Conservation (phyloP, 2,113 vertebrate genomes). For the Oryzias woworae region DNA sequence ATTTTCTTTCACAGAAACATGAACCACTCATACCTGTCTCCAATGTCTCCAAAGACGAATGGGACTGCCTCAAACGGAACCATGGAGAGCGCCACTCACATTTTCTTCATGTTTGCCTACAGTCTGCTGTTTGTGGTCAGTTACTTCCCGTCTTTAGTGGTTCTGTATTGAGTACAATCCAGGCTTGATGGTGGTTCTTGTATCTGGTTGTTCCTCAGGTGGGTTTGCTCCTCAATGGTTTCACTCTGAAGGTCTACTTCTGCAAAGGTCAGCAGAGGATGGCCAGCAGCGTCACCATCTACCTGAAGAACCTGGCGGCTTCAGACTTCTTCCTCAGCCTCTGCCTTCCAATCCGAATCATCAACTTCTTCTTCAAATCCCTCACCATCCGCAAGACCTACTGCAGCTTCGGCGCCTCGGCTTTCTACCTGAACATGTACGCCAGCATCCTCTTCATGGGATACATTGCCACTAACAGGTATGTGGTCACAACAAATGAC, state of each 20-base stretch:
- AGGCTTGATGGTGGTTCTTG: not conserved
- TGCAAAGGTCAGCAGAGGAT: conserved; percentile 14
- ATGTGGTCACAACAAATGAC: not conserved
- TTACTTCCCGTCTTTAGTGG: not conserved
- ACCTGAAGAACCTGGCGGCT: conserved; percentile 73
- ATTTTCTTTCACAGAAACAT: no score
- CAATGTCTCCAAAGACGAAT: not conserved
- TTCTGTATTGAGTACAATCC: no score
- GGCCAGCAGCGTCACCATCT: conserved; percentile 64
- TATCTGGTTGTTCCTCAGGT: conserved; percentile 21
- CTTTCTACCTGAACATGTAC: conserved; percentile 79
- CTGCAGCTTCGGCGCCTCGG: conserved; percentile 62
- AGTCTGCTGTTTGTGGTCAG: conserved; percentile 61
- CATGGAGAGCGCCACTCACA: conserved; percentile 14
- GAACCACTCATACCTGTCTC: no score
- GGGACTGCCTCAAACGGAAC: accelerated
- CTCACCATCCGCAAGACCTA: conserved; percentile 31
- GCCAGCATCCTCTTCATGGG: conserved; percentile 80
- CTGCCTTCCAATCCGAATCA: conserved; percentile 64
- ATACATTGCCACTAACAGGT: conserved; percentile 76
- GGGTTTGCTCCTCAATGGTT: conserved; percentile 67
- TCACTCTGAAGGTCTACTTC: conserved; percentile 72
- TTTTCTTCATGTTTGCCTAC: conserved; percentile 56
- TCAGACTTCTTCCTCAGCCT: conserved; percentile 74
- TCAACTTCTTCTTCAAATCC: conserved; percentile 40